These are phyloP conservation scores for Alcis repandata DNA, from an alignment of 2,888 invertebrate species.

Conservation along the genomic window DNA sequence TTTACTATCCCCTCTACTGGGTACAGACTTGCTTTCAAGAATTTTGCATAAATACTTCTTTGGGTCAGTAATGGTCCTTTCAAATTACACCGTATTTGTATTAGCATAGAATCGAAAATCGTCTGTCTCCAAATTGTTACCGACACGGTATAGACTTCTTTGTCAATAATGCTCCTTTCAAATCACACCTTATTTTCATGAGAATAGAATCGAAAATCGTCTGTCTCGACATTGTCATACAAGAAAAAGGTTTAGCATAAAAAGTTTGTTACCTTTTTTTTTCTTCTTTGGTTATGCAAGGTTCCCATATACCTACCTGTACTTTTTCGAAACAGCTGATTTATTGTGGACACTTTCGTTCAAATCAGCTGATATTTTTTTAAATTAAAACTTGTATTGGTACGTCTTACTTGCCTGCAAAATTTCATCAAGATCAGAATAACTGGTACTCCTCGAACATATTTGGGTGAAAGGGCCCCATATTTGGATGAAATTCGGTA, in stretches of 20 bases:
- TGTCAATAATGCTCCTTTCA: not conserved
- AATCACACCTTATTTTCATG: slow-evolving; percentile 2
- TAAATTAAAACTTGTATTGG: no score
- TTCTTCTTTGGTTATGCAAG: slow-evolving; percentile 46
- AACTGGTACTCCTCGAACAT: no score
- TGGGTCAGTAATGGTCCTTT: not conserved
- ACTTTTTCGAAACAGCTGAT: slow-evolving; percentile 48
- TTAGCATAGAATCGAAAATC: not conserved
- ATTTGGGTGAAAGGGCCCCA: no score
- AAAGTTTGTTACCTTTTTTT: slow-evolving; percentile 33
- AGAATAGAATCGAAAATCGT: slow-evolving; percentile 1
- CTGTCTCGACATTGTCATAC: not conserved
- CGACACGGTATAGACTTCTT: no score
- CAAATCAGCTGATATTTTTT: slow-evolving; percentile 37
- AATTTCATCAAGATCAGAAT: no score
- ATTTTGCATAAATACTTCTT: slow-evolving; percentile 24
- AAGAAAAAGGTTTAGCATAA: not conserved
- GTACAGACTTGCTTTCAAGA: not conserved
- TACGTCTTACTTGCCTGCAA: no score
- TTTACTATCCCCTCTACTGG: no score
- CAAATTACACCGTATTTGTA: slow-evolving; percentile 8
- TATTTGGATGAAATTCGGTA: no score
- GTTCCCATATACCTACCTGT: slow-evolving; percentile 49
- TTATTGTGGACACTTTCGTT: slow-evolving; percentile 27
- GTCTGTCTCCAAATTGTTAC: slow-evolving; percentile 1